Evolutionary conservation across 2,113 vertebrate species (phyloP), one percentile per base, ranked within the genome.

Genomic region (western clawed frog (Xenopus tropicalis)): DNA sequence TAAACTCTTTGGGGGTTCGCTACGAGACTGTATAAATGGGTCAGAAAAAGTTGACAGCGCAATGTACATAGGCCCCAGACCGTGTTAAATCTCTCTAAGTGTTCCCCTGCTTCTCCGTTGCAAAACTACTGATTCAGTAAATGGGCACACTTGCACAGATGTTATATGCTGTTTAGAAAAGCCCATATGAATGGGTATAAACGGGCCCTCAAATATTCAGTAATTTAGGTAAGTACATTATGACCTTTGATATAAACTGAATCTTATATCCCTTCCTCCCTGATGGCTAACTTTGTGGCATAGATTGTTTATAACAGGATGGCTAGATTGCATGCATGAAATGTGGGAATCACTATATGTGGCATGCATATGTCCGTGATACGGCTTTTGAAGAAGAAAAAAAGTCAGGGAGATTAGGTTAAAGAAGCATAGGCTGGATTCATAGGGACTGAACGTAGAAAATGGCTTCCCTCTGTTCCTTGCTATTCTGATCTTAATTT

Each of bases 81-180:
- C 9, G 20, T 22, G 43, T 21, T 21, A 12, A 48, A 23, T 48
- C 17, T 23, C 64, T 48, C 12, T 44, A 23, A 87, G 83, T 77
- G 64, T 83, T 86, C n/a, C 21, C 42, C 46, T 52, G 66, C 83
- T 86, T 82, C 85, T 87, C 86, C 86, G 78, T 87, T 86, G 86
- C 79, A 86, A 89, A 86, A 91, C 89, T 91, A 91, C 89, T 91
- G 89, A 91, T 86, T 88, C 83, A 87, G 59, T 86, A 79, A n/a
- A 82, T 83, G 85, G 78, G 82, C 79, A 79, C 85, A 87, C 88
- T 37, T 87, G 78, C 82, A 79, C 81, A 86, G 79, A 77, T 85
- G 75, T 78, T 80, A 80, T 81, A 83, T 84, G 80, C 83, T 85
- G 82, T 86, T 84, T 72, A 83, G 85, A 83, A 85, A 81, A 77